Evolutionary conservation across 2,797 vertebrate genomes (phyloP).

Genomic region (Prunella strophiata): DNA sequence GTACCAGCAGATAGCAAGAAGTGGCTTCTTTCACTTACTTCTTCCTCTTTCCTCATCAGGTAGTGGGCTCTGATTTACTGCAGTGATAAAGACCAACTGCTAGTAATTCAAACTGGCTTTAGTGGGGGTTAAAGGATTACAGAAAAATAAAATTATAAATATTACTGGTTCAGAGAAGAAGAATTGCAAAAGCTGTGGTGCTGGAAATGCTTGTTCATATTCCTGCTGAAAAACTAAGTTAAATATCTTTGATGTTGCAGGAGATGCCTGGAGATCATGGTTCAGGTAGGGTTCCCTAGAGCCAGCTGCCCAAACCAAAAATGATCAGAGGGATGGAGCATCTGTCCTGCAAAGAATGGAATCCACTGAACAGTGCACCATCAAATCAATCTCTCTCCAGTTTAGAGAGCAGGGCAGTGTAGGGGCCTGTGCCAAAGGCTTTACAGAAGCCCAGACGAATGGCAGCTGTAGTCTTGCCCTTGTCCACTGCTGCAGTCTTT

Average conservation of each 20-base stretch:
- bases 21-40: background rate
- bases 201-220: background rate
- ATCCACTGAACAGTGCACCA: background rate
- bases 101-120: background rate
- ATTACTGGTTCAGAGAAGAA: background rate
- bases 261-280: background rate
- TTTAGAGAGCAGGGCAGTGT: background rate
- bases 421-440: background rate
- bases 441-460: background rate
- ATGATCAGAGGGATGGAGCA: background rate
- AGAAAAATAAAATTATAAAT: background rate
- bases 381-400: background rate
- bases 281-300: background rate
- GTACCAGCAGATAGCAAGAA: background rate
- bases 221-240: constrained; percentile 50
- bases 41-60: background rate
- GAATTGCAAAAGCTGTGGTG: background rate
- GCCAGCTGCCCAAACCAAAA: background rate
- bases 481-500: background rate
- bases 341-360: background rate
- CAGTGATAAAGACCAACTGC: background rate
- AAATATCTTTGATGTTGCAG: background rate
- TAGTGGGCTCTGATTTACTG: background rate
- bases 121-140: background rate
- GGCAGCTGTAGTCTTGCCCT: background rate